Conservation (phyloP, 1,140 invertebrate species). For the Drosophila cardini region DNA sequence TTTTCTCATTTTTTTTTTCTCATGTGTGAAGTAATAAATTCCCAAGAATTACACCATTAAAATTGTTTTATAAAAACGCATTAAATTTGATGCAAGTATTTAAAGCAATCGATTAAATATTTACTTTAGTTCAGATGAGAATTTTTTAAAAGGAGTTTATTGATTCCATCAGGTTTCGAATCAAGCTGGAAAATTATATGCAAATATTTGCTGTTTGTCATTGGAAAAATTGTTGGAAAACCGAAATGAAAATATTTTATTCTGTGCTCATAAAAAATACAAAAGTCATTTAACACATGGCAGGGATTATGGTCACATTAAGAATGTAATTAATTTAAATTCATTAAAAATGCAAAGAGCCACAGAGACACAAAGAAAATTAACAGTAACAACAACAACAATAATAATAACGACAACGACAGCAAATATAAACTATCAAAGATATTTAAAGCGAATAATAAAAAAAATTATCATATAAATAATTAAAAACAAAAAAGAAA, state of each 20-base stretch:
- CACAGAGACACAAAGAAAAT: slow-evolving; percentile 52
- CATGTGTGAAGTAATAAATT: slow-evolving; percentile 40
- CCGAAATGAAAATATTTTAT: slow-evolving; percentile 43
- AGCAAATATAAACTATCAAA: slow-evolving; percentile 48
- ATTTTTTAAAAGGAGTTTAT: not conserved
- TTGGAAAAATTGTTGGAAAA: slow-evolving; percentile 9
- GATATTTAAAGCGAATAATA: slow-evolving; percentile 57
- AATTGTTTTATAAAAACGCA: slow-evolving; percentile 14
- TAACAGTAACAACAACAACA: slow-evolving; percentile 32
- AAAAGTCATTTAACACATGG: slow-evolving; percentile 63
- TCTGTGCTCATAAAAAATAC: slow-evolving; percentile 52
- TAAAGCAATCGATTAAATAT: slow-evolving; percentile 31
- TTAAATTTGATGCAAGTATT: slow-evolving; percentile 16
- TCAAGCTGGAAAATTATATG: slow-evolving; percentile 11
- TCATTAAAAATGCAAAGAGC: slow-evolving; percentile 56
- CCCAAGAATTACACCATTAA: slow-evolving; percentile 42
- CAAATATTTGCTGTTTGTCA: slow-evolving; percentile 24
- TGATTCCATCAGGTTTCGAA: slow-evolving; percentile 8
- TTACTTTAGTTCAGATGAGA: not conserved
- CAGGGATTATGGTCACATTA: slow-evolving; percentile 66
- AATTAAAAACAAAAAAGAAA: slow-evolving; percentile 70
- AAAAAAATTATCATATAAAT: slow-evolving; percentile 64
- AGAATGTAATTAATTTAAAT: slow-evolving; percentile 78
- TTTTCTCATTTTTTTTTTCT: slow-evolving; percentile 54
- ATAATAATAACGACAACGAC: slow-evolving; percentile 28